Base-by-base conservation (phyloP, 1,140 invertebrate genomes). In the Megathymus violae region DNA sequence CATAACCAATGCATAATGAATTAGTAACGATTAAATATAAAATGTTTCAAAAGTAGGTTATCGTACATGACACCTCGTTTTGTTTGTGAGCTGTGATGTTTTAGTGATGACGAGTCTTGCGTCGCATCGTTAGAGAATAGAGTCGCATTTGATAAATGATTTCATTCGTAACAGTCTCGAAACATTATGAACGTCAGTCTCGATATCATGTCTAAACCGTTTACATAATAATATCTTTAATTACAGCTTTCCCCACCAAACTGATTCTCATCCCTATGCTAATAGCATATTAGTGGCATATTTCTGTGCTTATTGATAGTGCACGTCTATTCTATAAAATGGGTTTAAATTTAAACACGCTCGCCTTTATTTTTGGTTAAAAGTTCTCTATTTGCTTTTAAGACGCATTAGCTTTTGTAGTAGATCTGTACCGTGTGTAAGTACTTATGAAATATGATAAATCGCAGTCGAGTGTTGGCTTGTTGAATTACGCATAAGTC, bases 371-470 rank as follows among this genome's bases (percentile, higher is more conserved):
- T 82, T 86, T 78, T 15, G 79, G 72, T 22, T 84, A 80, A 71
- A 84, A 78, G 77, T 87, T 86, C 78, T 82, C 82, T 85, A 86
- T 86, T 87, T 82, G 80, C 81, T 86, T 83, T 85, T 84, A 88
- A 82, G 76, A 80, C 77, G 72, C 79, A 83, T 86, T 80, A 84
- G 85, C 86, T 88, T 60, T 90, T 74, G 73, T 82, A 76, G 78
- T 90, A 91, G 88, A 91, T 91, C 88, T 91, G 88, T 88, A 89
- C 87, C 85, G 88, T 85, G 81, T 85, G 71, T 90, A 87, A 91
- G 88, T 91, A 91, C 88, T 91, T 91, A 91, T 85, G 76, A 81
- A 78, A 74, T 85, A 81, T 82, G 75, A 81, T 74, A 65, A 67
- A 70, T 50, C 63, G 76, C 76, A 75, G 79, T 68, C 70, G 56